Evolutionary conservation across 1,140 invertebrate species (phyloP), one percentile per base, ranked within the genome.

Genomic region (Ruditapes philippinarum): DNA sequence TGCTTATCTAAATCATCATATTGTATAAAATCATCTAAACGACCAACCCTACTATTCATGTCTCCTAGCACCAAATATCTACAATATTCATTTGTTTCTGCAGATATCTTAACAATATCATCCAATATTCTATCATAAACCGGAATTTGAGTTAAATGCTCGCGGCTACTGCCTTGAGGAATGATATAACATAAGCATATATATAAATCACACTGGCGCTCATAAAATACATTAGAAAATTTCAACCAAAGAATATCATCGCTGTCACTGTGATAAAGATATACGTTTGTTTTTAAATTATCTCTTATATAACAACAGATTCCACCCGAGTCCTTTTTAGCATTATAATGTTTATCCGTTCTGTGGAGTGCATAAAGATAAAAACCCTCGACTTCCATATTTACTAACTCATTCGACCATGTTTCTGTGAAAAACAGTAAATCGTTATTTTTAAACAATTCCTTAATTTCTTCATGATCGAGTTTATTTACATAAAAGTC

Each of bases 131-230:
- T 11, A 42, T 74, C 70, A 42, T 42, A 74, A 4, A 74, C 70
- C 12, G 19, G 12, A 28, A 11, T 5, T 42, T 74, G 36, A 7
- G 25, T 25, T 42, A 74, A 38, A 74, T 74, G 3, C 22, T 38
- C 40, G 1, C 33, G 33, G 22, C 70, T 74, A 42, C 40, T 74
- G 31, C 33, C 70, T 25, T 74, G 4, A 2, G 70, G 70, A n/a
- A 74, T 74, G 25, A 74, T 22, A 74, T 45, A 74, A 22, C 70
- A 74, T n/a, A 74, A 28, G 25, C 70, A 74, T n/a, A 74, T 25
- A 38, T n/a, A 74, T 42, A 74, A 17, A 74, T 74, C 70, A 9
- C 25, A 19, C 5, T 74, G 12, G 2, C 3, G 25, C 12, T 74
- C 5, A 11, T 22, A 49, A 42, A 74, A 45, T 5, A 11, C 17